Evolutionary conservation across 1,140 invertebrate species (phyloP), one percentile per base, ranked within the genome.

Genomic region (Aleiodes sp.): DNA sequence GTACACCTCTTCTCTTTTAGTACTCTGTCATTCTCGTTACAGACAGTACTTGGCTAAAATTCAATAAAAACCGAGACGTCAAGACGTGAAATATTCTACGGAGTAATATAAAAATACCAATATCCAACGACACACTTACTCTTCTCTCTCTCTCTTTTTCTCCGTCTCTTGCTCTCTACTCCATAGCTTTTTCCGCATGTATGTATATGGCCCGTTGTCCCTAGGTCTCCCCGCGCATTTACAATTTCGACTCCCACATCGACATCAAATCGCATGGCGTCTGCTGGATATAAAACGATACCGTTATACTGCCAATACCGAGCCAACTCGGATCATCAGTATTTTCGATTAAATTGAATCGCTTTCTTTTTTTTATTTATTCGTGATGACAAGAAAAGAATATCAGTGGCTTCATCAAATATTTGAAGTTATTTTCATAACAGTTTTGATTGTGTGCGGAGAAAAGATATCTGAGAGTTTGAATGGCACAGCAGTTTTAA

Each of bases 251-350:
- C 10, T 31, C 10, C 56, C 56, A 59, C 56, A 31, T 6, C 24
- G 26, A 14, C 14, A 59, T 59, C 28, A 59, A 59, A 31, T 28
- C 56, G 56, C 56, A 59, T 16, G 28, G 28, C 56, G 26, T 59
- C 56, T 59, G 4, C 56, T n/a, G 56, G 56, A 59, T 59, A 59
- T 59, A 59, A 59, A 59, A 59, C 28, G 56, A 59, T 59, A 59
- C 1, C 56, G 56, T 31, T 29, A 52, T 21, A 59, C 56, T 31
- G 56, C 56, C 56, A 59, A 59, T 59, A 59, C n/a, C n/a, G 14
- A n/a, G 12, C 12, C 26, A 28, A 59, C 12, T 31, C 12, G 26
- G 2, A 59, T 59, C 56, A 31, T 59, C 56, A 59, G 29, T 59
- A 26, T n/a, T 31, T 59, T 59, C 26, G 56, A 59, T 31, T 31